Evolutionary conservation across 2,797 vertebrate species (phyloP), one percentile per base, ranked within the genome.

Genomic region (Gastrophryne carolinensis): DNA sequence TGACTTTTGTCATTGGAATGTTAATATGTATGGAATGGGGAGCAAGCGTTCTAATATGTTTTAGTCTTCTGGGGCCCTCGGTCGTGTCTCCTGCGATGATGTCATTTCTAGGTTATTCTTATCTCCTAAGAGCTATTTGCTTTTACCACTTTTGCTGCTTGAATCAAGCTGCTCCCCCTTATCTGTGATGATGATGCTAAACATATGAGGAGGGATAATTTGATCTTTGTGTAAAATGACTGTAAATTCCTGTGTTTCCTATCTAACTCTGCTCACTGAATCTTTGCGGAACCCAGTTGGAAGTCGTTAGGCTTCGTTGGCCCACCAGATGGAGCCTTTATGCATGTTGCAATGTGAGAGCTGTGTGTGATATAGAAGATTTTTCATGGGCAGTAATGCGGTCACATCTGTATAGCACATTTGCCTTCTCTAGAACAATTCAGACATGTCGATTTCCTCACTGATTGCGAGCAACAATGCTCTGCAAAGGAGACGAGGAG

Each of bases 341-440:
- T 64, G 29, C 66, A 34, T 50, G 50, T 27, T 24, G 39, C 58
- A 56, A 27, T 29, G 37, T 78, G 29, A 35, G 26, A 70, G 44
- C 15, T 53, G 17, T 30, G 53, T 69, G 60, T 65, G 34, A 57
- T 65, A 49, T 73, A 41, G 49, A 63, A 57, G 29, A 57, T 71
- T 57, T 78, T 78, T 71, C 50, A 64, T 32, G 44, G 67, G 17
- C 60, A 64, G 27, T 49, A 39, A 50, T 78, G 75, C 65, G 60
- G 75, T 78, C 67, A 78, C 75, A 78, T 72, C 75, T 78, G 75
- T 56, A 50, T 44, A 26, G 49, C 75, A 78, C 39, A 78, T 71
- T 64, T 72, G 23, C 30, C 67, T 71, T 72, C 58, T 77, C 39
- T 57, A 47, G 50, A 72, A 78, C 57, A 71, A 72, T 58, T 35